Evolutionary conservation across 2,888 invertebrate species (phyloP).

Genomic region (Clusia tigrina): DNA sequence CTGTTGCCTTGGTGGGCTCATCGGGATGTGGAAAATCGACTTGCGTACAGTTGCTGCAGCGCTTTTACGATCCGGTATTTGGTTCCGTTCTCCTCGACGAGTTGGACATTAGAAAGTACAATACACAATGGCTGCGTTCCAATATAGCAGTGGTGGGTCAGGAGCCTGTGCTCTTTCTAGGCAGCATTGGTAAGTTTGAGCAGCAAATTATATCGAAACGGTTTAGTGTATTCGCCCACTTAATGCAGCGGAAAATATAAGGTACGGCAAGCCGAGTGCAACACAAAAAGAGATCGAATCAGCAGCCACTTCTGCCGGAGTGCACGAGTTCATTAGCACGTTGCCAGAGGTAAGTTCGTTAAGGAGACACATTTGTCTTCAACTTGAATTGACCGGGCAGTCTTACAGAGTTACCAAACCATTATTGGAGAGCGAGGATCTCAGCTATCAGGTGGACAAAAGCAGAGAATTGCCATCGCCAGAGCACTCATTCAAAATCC

Average conservation of each 20-base stretch:
- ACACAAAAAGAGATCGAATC: slow-evolving; percentile 74
- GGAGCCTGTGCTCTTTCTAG: slow-evolving; percentile 86
- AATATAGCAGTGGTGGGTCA: slow-evolving; percentile 89
- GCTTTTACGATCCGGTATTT: slow-evolving; percentile 75
- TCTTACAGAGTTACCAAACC: slow-evolving; percentile 75
- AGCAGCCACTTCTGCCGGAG: slow-evolving; percentile 78
- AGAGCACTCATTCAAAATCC: slow-evolving; percentile 81
- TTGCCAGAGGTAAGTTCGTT: slow-evolving; percentile 77
- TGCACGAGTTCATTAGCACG: slow-evolving; percentile 78
- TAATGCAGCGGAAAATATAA: slow-evolving; percentile 67
- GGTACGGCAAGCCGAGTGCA: slow-evolving; percentile 77
- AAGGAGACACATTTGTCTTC: slow-evolving; percentile 49
- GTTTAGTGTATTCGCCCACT: too few relatives aligned
- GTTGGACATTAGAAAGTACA: slow-evolving; percentile 73
- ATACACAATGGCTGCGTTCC: slow-evolving; percentile 75
- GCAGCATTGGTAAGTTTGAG: slow-evolving; percentile 68
- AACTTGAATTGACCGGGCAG: not conserved
- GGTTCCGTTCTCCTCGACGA: slow-evolving; percentile 71
- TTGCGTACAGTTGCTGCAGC: slow-evolving; percentile 77
- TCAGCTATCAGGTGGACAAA: slow-evolving; percentile 84
- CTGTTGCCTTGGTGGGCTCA: slow-evolving; percentile 76
- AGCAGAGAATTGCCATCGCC: slow-evolving; percentile 86
- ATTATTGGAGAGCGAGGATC: slow-evolving; percentile 82
- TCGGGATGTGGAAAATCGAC: slow-evolving; percentile 87
- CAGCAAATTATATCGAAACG: not conserved